Conservation (phyloP, 53 echinoderm and acorn worm genomes). For the Holothuria leucospilota region DNA sequence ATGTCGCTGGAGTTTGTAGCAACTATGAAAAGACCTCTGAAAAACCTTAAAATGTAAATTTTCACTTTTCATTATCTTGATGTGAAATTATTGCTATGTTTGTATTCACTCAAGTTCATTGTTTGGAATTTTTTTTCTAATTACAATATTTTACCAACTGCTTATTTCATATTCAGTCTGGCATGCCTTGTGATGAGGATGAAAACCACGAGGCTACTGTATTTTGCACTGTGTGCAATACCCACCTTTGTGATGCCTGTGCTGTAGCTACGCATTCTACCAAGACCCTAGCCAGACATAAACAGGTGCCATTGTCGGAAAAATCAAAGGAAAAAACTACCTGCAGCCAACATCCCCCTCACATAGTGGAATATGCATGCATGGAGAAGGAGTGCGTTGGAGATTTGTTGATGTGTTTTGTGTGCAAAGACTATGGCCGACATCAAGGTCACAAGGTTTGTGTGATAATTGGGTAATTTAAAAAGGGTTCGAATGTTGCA, state of each 20-base stretch:
- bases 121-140: no score
- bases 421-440: constrained; percentile 89
- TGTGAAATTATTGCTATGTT: no score
- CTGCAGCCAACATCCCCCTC: constrained; percentile 78
- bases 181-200: constrained; percentile 86
- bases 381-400: constrained; percentile 75
- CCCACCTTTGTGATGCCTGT: constrained; percentile 80
- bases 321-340: constrained; percentile 77
- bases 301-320: constrained; percentile 87
- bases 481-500: neutral
- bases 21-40: no score
- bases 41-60: no score
- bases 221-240: constrained; percentile 93
- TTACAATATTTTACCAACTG: no score
- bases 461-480: neutral
- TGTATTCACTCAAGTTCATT: no score
- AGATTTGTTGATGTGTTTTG: constrained; percentile 83
- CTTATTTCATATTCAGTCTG: constrained; percentile 12
- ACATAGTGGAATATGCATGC: constrained; percentile 90
- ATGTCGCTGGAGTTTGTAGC: no score
- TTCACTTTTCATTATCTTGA: no score
- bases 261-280: constrained; percentile 79
- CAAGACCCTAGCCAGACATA: constrained; percentile 81
- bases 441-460: constrained; percentile 89
- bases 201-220: constrained; percentile 79